Conservation (phyloP, 1,140 invertebrate species). For the Drosophila micromelanica region DNA sequence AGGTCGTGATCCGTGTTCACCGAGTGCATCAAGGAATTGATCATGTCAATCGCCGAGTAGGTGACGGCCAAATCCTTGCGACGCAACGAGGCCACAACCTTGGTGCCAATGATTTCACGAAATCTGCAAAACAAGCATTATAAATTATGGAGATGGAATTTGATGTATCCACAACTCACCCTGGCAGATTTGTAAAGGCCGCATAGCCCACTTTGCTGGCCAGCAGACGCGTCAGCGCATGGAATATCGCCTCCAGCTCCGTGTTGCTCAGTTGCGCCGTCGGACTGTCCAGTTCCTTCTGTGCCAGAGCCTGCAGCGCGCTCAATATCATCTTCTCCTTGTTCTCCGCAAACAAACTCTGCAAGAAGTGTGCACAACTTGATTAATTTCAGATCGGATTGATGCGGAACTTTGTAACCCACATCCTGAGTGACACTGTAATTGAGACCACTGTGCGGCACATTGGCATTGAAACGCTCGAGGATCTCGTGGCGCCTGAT, state of each 20-base stretch:
- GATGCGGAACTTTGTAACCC: conserved; percentile 82
- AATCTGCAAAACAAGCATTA: conserved; percentile 87
- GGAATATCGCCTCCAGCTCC: conserved; percentile 96
- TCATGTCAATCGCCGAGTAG: conserved; percentile 98
- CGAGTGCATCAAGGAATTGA: conserved; percentile 99
- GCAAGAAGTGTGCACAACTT: conserved; percentile 17
- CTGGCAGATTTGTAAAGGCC: conserved; percentile 95
- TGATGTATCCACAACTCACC: conserved; percentile 86
- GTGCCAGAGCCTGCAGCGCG: conserved; percentile 91
- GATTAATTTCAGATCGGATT: conserved; percentile 54
- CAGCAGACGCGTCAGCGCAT: conserved; percentile 95
- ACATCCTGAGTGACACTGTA: conserved; percentile 98
- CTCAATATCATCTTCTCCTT: conserved; percentile 97
- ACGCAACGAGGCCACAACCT: conserved; percentile 96
- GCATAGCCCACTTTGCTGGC: conserved; percentile 99
- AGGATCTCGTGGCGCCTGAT: conserved; percentile 89
- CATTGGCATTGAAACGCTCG: conserved; percentile 97
- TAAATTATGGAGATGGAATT: not conserved
- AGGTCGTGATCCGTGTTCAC: conserved; percentile 99
- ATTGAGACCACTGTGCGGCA: conserved; percentile 98
- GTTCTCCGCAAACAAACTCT: conserved; percentile 98
- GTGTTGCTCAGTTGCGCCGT: conserved; percentile 85
- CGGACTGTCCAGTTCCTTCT: conserved; percentile 88
- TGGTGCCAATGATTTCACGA: conserved; percentile 96
- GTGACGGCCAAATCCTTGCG: conserved; percentile 95